A percentile compares a stretch with the other conserved stretches of the same genome.
phyloP scores from a whole-genome alignment of 2,888 invertebrate species.

The Epinotia ramella region DNA sequence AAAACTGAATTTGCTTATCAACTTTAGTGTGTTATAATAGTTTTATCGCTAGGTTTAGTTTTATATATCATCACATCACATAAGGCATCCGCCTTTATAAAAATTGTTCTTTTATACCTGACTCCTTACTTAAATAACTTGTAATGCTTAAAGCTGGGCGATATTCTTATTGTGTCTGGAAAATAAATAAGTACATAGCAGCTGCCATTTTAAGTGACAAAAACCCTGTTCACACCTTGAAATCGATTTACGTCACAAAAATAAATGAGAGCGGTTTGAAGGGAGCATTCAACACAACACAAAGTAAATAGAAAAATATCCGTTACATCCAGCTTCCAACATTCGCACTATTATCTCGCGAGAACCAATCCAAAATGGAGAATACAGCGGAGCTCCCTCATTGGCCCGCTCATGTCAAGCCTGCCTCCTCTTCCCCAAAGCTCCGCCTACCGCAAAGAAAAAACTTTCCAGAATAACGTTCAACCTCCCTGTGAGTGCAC shows the following conservation, averaged over 20 bases:
- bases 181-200: slow-evolving; percentile 37
- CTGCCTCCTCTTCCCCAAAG: slow-evolving; percentile 79
- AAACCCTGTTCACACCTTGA: slow-evolving; percentile 70
- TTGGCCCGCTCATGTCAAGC: slow-evolving; percentile 66
- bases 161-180: slow-evolving; percentile 1
- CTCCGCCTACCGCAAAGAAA: slow-evolving; percentile 79
- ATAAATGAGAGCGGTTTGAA: slow-evolving; percentile 76
- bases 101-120: not conserved
- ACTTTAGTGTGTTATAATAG: no score
- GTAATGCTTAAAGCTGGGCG: not conserved
- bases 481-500: slow-evolving; percentile 68
- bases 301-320: slow-evolving; percentile 76
- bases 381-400: slow-evolving; percentile 52
- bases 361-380: slow-evolving; percentile 72
- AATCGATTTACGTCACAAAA: slow-evolving; percentile 77
- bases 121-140: not conserved
- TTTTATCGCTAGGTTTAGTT: not conserved
- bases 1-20: no score
- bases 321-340: slow-evolving; percentile 79
- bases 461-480: slow-evolving; percentile 65
- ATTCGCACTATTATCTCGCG: slow-evolving; percentile 82
- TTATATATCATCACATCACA: not conserved
- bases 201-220: slow-evolving; percentile 54
- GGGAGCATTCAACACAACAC: slow-evolving; percentile 68
- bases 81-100: not conserved